Conservation (phyloP, 2,113 vertebrate genomes). For the Sprattus sprattus region DNA sequence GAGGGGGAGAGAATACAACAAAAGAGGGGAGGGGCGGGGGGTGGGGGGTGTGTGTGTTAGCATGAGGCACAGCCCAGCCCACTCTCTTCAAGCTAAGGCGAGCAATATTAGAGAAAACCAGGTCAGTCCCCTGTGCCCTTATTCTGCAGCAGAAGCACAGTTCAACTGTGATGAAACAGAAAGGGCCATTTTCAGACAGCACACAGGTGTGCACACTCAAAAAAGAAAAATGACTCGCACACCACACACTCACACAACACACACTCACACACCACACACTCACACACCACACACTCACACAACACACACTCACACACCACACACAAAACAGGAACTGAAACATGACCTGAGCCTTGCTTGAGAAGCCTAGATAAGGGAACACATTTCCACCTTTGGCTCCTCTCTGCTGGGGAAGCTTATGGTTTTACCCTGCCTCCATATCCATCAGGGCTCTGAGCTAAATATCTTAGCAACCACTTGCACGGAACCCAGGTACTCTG, state of each 20-base stretch:
- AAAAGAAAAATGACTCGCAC: neutral
- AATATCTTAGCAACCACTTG: slow-evolving; percentile 20
- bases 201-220: neutral
- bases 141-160: neutral
- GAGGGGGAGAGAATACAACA: neutral
- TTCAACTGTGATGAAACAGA: neutral
- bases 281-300: neutral
- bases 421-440: neutral
- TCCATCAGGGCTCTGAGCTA: neutral
- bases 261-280: neutral
- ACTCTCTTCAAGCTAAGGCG: neutral
- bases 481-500: neutral
- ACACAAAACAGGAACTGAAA: neutral
- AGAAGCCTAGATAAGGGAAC: neutral
- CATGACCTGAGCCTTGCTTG: neutral
- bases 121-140: neutral
- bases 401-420: neutral
- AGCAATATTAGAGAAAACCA: neutral
- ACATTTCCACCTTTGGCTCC: neutral
- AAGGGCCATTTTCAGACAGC: neutral
- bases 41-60: neutral
- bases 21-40: neutral
- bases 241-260: neutral
- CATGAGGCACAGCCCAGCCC: no score
- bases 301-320: neutral